Conservation (phyloP, 2,797 vertebrate genomes). For the Tapera naevia region DNA sequence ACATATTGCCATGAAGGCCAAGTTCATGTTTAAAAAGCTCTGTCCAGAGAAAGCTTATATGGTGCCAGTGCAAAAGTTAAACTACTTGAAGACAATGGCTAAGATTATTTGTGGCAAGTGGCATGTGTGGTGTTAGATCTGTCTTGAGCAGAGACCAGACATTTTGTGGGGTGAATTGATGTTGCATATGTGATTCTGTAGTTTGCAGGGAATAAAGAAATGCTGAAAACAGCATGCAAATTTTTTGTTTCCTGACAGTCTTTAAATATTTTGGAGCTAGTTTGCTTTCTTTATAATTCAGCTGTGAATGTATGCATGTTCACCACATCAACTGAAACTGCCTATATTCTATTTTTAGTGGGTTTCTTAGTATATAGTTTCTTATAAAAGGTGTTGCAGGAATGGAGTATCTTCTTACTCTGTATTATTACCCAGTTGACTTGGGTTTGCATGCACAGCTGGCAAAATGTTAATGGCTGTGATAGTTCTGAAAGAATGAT, state of each 20-base stretch:
- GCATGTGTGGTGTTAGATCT: neutral
- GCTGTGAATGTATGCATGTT: neutral
- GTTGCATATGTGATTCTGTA: neutral
- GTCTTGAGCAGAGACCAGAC: neutral
- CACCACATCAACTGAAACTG: neutral
- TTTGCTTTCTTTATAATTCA: neutral
- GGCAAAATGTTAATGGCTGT: constrained; percentile 1
- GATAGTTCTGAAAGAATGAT: neutral
- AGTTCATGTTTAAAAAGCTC: neutral
- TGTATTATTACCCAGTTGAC: neutral
- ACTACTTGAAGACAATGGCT: neutral
- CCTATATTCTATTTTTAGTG: constrained; percentile 25
- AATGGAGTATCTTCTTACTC: neutral
- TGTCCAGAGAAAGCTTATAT: neutral
- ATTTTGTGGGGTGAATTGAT: neutral
- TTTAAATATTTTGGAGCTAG: neutral
- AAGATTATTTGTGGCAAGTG: neutral
- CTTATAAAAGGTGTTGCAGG: neutral
- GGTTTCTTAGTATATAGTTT: constrained; percentile 28
- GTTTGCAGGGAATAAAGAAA: neutral
- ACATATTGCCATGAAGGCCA: neutral
- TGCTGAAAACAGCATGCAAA: neutral
- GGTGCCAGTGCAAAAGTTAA: neutral
- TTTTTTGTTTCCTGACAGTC: neutral
- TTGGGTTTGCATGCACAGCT: neutral